Base-by-base conservation (phyloP, 2,113 vertebrate species). In the Eublepharis macularius region DNA sequence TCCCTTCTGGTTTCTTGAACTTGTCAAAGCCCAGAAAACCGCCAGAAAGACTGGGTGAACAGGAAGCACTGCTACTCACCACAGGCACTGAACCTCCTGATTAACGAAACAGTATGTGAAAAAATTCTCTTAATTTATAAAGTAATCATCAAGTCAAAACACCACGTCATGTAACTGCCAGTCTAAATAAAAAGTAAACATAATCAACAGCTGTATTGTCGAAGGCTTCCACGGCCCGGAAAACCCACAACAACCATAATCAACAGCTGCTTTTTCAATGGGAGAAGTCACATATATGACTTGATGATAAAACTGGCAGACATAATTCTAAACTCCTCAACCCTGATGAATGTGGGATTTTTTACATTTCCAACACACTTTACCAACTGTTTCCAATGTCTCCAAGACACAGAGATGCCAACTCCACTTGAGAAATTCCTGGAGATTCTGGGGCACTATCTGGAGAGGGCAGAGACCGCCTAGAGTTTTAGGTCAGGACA, bases 1-100 rank as follows among this genome's bases (percentile, higher is more conserved):
- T 95, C 90, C 96, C 97, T 86, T 96, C 94, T 0, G 96, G 96
- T 75, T 96, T 97, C 94, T 95, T 97, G 91, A 97, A 97, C 83
- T 96, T 96, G 12, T 96, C 97, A 84, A 96, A 96, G 91, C 95
- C 96, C 76, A 95, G 88, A 87, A 91, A 93, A 89, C 91, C 84
- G 92, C 94, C 95, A 86, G 96, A 92, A 92, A 95, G 1, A 83
- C 89, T 32, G 88, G 96, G 87, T 72, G 88, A 78, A 45, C 95
- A 73, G 49, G 91, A 16, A 81, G 84, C 66, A 66, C 88, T 94
- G 92, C 93, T 96, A 86, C 88, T 94, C 83, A 94, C 94, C 84
- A 94, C 92, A 95, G 95, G 91, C 87, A 94, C 83, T 51, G 91
- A 92, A 90, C 69, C 89, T 91, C 94, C 97, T 97, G 82, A 79